Evolutionary conservation across 2,113 vertebrate genomes (phyloP), one percentile per base, ranked within the genome.

Genomic region (Acanthisitta chloris): DNA sequence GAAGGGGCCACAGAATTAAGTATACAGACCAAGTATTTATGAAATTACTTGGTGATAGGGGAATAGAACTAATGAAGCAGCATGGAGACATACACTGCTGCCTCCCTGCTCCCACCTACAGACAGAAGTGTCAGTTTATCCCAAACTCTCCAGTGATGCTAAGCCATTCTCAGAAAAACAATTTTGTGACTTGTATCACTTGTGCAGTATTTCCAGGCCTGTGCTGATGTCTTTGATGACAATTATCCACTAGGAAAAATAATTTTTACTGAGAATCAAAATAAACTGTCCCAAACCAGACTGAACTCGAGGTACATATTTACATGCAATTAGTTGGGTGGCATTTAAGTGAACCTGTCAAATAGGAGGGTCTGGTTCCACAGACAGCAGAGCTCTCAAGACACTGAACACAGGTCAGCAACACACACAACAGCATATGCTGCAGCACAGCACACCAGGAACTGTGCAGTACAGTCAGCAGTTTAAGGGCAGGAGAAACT

Each of bases 401-500:
- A 45, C 36, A 66, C 17, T 34, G 58, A 92, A 36, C 48, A 43
- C 34, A 67, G 34, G 16, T 17, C 24, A 81, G 73, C n/a, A 74
- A 38, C 25, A 16, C 6, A 12, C 10, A 57, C 24, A 51, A 40
- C 12, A 57, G 12, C 33, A 29, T 24, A 33, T 0, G 6, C 61
- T 57, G n/a, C 45, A 65, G 31, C 5, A 38, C 11, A 88, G 59
- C 49, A 43, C 4, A 29, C 8, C 61, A 58, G 65, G 11, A 52
- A 71, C 33, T 26, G 10, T n/a, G 49, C 70, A 48, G 42, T 34
- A 49, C 1, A 91, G 81, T 86, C 96, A 95, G 90, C 90, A 88
- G n/a, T 73, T 86, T 18, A n/a, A 42, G 31, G 36, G n/a, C 91
- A 77, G 61, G 90, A 96, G 67, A 55, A 96, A 90, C 86, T 33